Percentiles rank a stretch among this genome's conserved stretches.
phyloP scores from a whole-genome alignment of 2,888 invertebrate genomes.

The Deroplatys truncata region DNA sequence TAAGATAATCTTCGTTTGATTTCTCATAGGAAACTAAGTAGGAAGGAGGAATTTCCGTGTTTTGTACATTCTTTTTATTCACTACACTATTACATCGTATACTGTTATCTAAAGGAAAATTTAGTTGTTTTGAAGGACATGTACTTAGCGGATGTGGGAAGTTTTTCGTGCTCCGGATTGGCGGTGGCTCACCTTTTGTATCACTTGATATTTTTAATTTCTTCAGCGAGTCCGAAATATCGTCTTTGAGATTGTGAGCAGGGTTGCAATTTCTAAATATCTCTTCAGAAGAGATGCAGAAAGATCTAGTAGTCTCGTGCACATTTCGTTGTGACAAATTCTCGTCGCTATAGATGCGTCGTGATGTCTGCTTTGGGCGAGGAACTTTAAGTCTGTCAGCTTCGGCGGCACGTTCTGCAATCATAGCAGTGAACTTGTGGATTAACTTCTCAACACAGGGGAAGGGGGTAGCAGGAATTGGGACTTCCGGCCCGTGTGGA shows the following conservation, averaged over 20 bases:
- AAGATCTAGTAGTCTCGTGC: neutral
- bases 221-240: neutral
- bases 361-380: neutral
- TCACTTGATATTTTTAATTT: neutral
- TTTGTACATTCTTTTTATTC: neutral
- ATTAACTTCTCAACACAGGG: slow-evolving; percentile 24
- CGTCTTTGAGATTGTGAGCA: neutral
- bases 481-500: neutral
- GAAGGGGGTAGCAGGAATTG: neutral
- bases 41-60: neutral
- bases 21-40: neutral
- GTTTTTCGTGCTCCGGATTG: neutral
- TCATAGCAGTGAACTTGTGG: slow-evolving; percentile 17
- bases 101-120: neutral
- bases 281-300: neutral
- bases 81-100: neutral
- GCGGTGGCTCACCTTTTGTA: neutral
- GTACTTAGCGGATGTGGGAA: neutral
- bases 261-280: neutral
- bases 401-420: neutral
- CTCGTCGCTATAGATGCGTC: neutral
- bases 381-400: neutral
- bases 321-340: neutral
- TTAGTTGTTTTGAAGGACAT: neutral
- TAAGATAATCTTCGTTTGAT: neutral